Conservation (phyloP, 2,113 vertebrate genomes). For the Butorides virescens region DNA sequence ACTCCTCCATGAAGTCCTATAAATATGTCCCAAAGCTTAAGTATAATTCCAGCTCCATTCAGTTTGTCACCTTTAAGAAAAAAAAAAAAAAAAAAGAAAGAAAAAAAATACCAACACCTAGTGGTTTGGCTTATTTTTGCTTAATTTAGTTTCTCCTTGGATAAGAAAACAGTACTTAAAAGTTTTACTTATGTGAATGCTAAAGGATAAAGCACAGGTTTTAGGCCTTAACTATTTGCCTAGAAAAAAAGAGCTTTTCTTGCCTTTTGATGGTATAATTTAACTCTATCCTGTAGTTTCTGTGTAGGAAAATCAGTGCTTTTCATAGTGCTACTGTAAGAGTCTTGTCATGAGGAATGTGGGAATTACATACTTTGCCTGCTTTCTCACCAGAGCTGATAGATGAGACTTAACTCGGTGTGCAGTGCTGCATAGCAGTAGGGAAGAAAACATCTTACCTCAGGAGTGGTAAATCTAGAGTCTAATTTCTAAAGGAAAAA, state of each 20-base stretch:
- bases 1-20: background rate
- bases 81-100: background rate
- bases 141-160: background rate
- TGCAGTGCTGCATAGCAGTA: background rate
- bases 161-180: background rate
- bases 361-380: background rate
- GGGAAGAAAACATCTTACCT: background rate
- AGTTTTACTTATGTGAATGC: background rate
- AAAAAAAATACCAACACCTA: background rate
- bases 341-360: background rate
- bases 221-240: background rate
- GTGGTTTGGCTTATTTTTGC: background rate
- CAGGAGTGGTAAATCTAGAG: background rate
- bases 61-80: background rate
- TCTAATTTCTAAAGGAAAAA: background rate
- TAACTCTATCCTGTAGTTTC: background rate
- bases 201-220: background rate
- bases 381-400: background rate
- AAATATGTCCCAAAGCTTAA: background rate
- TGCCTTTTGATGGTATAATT: background rate
- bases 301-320: background rate
- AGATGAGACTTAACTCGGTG: background rate
- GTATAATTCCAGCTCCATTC: background rate
- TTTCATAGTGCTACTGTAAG: background rate
- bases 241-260: background rate